These are phyloP conservation scores for Gymnobelideus leadbeateri DNA, from an alignment of 2,113 vertebrate species.

Conservation along the genomic window DNA sequence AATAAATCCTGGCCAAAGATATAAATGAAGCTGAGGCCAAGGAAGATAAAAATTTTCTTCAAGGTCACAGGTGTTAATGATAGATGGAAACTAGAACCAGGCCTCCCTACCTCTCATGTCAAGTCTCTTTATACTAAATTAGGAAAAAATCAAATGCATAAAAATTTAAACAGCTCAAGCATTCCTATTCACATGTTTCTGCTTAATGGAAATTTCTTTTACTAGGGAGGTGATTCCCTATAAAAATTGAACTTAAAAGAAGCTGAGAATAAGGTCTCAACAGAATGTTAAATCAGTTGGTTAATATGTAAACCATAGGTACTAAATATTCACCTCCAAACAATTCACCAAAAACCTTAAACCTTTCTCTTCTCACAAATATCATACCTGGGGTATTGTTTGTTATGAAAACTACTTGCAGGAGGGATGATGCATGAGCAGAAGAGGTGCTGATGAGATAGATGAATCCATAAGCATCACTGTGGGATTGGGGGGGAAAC, in stretches of 20 bases:
- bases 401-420: slow-evolving; percentile 29
- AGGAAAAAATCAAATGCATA: background rate
- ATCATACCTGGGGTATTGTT: background rate
- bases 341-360: background rate
- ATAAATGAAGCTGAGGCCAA: background rate
- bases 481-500: slow-evolving; percentile 39
- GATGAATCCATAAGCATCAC: slow-evolving; percentile 58
- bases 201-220: background rate
- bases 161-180: background rate
- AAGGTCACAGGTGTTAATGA: background rate
- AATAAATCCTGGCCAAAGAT: background rate
- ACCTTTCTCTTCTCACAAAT: background rate
- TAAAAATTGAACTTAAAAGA: background rate
- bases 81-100: background rate
- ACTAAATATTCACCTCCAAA: background rate
- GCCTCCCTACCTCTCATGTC: background rate
- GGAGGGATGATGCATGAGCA: slow-evolving; percentile 44
- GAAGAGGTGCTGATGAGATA: slow-evolving; percentile 18
- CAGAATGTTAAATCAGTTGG: background rate
- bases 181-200: background rate
- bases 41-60: background rate
- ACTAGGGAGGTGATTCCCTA: background rate
- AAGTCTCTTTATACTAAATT: background rate
- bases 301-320: background rate
- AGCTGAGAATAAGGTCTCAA: background rate